Conservation (phyloP, 2,888 invertebrate species). For the Drosophila kuntzei region DNA sequence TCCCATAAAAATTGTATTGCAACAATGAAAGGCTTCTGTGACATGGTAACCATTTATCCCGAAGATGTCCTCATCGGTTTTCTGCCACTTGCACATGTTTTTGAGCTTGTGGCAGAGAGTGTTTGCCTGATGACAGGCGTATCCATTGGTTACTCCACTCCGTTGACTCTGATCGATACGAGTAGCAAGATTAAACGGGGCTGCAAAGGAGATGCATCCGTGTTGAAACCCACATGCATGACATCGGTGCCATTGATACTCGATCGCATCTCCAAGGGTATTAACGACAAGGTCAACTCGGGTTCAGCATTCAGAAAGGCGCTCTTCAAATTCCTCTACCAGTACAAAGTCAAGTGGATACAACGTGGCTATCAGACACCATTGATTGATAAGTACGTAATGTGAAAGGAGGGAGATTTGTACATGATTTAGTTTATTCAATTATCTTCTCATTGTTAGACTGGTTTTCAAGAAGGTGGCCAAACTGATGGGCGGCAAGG, state of each 20-base stretch:
- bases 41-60: constrained; percentile 89
- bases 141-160: constrained; percentile 98
- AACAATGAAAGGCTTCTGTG: constrained; percentile 92
- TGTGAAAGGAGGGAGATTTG: background rate
- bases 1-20: constrained; percentile 93
- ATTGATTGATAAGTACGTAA: constrained; percentile 88
- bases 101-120: constrained; percentile 96
- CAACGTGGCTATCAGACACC: constrained; percentile 93
- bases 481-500: constrained; percentile 93
- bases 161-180: constrained; percentile 95
- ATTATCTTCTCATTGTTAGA: constrained; percentile 55
- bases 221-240: constrained; percentile 96
- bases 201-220: constrained; percentile 96
- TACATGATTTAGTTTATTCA: background rate
- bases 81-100: constrained; percentile 98
- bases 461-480: constrained; percentile 85
- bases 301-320: constrained; percentile 92
- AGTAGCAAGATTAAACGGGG: constrained; percentile 98
- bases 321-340: constrained; percentile 96
- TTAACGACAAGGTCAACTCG: constrained; percentile 96
- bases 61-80: constrained; percentile 96
- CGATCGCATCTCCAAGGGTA: constrained; percentile 98
- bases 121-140: constrained; percentile 94
- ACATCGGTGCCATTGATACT: constrained; percentile 99
- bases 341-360: constrained; percentile 95